Conservation (phyloP, 2,797 vertebrate genomes). For the Phrynocephalus vlangalii region DNA sequence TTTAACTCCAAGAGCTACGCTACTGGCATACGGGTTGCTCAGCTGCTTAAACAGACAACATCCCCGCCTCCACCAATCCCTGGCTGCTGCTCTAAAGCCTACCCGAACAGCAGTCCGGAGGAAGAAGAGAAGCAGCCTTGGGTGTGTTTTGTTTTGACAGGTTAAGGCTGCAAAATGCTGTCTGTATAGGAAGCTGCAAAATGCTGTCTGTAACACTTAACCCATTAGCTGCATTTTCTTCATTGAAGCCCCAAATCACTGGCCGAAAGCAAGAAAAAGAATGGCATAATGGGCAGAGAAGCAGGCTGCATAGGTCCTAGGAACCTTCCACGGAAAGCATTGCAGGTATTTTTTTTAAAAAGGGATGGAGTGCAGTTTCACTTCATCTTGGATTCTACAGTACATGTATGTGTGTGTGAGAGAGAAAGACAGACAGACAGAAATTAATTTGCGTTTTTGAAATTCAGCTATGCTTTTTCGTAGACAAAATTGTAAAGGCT, state of each 20-base stretch:
- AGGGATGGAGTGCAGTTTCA: too few species aligned
- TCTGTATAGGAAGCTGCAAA: neutral
- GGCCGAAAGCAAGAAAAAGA: neutral
- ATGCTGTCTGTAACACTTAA: neutral
- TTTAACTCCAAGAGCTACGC: conserved; percentile 72
- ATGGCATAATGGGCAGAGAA: too few species aligned
- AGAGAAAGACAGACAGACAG: too few species aligned
- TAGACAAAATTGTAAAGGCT: neutral
- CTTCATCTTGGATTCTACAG: neutral
- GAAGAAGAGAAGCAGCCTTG: neutral
- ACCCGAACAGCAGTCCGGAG: neutral
- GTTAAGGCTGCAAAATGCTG: too few species aligned
- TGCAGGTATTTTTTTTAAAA: too few species aligned
- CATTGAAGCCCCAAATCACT: neutral
- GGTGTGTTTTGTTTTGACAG: conserved; percentile 3
- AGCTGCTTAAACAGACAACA: conserved; percentile 71
- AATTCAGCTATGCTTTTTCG: too few species aligned
- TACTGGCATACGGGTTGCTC: conserved; percentile 60
- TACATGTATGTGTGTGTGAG: too few species aligned
- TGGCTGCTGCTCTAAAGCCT: neutral
- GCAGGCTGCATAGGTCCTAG: too few species aligned
- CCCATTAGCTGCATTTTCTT: neutral
- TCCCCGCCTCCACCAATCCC: neutral
- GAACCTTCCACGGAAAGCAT: too few species aligned
- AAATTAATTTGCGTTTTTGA: neutral